Conservation (phyloP, 92 coral and sea anemone genomes). For the Epizoanthus stellaris region DNA sequence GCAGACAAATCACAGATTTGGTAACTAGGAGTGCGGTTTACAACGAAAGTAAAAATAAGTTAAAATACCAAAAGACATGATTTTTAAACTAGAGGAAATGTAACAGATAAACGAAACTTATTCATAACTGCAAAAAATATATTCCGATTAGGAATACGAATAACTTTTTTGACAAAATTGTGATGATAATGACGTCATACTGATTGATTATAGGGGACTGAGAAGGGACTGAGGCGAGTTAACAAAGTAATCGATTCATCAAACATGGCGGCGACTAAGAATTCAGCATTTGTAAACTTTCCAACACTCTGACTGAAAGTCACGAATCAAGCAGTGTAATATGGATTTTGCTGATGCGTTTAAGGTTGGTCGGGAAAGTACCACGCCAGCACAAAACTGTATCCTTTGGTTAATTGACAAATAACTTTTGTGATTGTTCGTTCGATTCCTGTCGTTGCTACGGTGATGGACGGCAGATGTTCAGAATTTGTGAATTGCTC, state of each 20-base stretch:
- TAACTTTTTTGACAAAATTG: too few species aligned
- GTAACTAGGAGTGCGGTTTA: too few species aligned
- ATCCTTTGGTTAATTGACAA: background rate
- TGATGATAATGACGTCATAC: too few species aligned
- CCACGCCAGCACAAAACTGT: slow-evolving; percentile 3
- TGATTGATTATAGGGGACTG: background rate
- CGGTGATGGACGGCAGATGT: slow-evolving; percentile 35
- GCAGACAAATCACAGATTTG: too few species aligned
- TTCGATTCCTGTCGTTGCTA: slow-evolving; percentile 10
- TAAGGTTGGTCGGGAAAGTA: background rate
- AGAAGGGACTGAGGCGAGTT: slow-evolving; percentile 21
- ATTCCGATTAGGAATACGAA: too few species aligned
- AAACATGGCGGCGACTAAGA: slow-evolving; percentile 3
- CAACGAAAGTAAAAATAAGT: too few species aligned
- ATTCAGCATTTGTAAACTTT: slow-evolving; percentile 1
- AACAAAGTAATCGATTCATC: background rate
- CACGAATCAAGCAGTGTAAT: background rate
- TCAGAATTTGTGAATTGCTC: background rate
- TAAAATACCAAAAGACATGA: too few species aligned
- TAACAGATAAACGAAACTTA: too few species aligned
- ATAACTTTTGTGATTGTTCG: background rate
- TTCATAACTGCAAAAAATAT: too few species aligned
- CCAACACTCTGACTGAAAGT: background rate
- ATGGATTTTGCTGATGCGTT: slow-evolving; percentile 19
- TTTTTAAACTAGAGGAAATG: too few species aligned